phyloP scores from a whole-genome alignment of 2,113 vertebrate species.

The Hydrolagus affinis region DNA sequence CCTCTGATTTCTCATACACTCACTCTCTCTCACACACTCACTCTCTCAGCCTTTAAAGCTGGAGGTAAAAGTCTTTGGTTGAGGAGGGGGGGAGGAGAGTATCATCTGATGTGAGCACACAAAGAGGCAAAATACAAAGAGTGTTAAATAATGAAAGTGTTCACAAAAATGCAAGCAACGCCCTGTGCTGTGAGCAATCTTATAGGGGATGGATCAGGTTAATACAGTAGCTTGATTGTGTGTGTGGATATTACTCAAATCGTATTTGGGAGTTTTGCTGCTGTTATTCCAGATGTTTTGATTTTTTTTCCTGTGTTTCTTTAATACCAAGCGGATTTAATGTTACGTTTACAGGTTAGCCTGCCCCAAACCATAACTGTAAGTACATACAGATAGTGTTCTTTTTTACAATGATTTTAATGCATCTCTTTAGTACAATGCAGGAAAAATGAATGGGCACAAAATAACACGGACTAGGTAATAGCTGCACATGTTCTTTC shows the following conservation, averaged over 20 bases:
- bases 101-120: too few species aligned
- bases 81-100: too few species aligned
- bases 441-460: neutral
- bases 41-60: too few species aligned
- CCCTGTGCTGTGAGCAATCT: neutral
- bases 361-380: neutral
- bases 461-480: too few species aligned
- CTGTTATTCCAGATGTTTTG: neutral
- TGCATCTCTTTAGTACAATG: neutral
- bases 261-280: neutral
- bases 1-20: too few species aligned
- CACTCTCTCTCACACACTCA: too few species aligned
- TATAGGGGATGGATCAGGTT: neutral
- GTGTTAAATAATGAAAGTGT: neutral
- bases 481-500: too few species aligned
- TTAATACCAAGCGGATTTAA: neutral
- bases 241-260: too few species aligned
- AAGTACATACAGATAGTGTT: neutral
- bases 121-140: too few species aligned
- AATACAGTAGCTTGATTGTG: neutral
- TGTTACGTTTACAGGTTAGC: neutral
- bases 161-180: neutral
- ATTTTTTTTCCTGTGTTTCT: neutral
- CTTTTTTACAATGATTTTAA: neutral
- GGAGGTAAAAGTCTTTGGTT: too few species aligned